Conservation (phyloP, 2,113 vertebrate species). For the Columba janthina region DNA sequence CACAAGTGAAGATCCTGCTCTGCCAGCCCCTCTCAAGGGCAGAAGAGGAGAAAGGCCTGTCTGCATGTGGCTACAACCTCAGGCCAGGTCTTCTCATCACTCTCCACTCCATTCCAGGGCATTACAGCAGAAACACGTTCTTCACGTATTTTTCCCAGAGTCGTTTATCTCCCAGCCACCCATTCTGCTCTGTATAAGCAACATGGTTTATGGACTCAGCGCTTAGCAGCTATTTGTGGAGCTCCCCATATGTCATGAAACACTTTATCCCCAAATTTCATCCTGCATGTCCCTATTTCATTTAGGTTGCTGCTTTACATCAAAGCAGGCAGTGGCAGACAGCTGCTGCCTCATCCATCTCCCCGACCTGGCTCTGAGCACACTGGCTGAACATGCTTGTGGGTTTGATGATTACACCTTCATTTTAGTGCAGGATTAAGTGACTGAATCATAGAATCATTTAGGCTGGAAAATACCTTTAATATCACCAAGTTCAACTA, state of each 20-base stretch:
- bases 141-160: not conserved
- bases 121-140: not conserved
- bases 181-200: not conserved
- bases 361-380: not conserved
- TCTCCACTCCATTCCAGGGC: not conserved
- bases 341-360: not conserved
- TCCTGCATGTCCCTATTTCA: not conserved
- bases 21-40: not conserved
- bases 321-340: not conserved
- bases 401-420: not conserved
- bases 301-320: constrained; percentile 1
- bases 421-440: not conserved
- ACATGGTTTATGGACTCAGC: not conserved
- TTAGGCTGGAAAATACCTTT: too few species aligned
- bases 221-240: not conserved
- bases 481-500: too few species aligned
- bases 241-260: not conserved
- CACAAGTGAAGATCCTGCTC: not conserved
- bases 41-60: not conserved
- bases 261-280: not conserved
- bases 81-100: not conserved
- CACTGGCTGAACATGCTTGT: not conserved
- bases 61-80: not conserved
- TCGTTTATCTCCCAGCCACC: not conserved
- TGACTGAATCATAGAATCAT: too few species aligned